Evolutionary conservation across 2,797 vertebrate genomes (phyloP), one percentile per base, ranked within the genome.

Genomic region (Zalophus californianus): DNA sequence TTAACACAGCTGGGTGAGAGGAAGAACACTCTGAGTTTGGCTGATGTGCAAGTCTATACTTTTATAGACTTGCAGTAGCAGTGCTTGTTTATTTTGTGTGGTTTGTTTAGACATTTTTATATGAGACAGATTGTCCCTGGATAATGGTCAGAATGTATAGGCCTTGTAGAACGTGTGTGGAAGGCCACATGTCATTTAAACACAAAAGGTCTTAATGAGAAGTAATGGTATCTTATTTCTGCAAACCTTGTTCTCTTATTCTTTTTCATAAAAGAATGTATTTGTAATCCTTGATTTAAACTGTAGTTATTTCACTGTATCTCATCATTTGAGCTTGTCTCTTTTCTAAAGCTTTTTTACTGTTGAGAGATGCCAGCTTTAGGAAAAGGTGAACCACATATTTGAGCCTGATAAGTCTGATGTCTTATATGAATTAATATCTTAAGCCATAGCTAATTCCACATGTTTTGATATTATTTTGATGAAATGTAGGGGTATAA

Each of bases 401-500:
- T 7, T 50, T 70, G 72, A 87, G 2, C 32, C 50, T 86, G 52
- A 14, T 54, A 66, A 79, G 12, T 54, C 52, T 80, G 58, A 50
- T 73, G 80, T 96, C 29, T 90, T 77, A 41, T 48, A 44, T n/a
- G 38, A 80, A 70, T 73, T 79, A 89, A 32, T 84, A 66, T 66
- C n/a, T 50, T 86, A 87, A 85, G 8, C 64, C 32, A 18, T 73
- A 80, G 54, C 35, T 80, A 72, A 72, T 96, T 90, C 68, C 18
- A 6, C 58, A n/a, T 83, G 20, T 86, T 96, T 83, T 82, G 27
- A 93, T 68, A 91, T 70, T 95, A 38, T 96, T 94, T 97, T 96
- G 77, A 83, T 96, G 44, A 94, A 90, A 77, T 79, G 1, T 66
- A 93, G 38, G 29, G 44, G 50, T 94, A 32, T n/a, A 38, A 38